Conservation (phyloP, 1,140 invertebrate genomes). For the Drosophila elegans region DNA sequence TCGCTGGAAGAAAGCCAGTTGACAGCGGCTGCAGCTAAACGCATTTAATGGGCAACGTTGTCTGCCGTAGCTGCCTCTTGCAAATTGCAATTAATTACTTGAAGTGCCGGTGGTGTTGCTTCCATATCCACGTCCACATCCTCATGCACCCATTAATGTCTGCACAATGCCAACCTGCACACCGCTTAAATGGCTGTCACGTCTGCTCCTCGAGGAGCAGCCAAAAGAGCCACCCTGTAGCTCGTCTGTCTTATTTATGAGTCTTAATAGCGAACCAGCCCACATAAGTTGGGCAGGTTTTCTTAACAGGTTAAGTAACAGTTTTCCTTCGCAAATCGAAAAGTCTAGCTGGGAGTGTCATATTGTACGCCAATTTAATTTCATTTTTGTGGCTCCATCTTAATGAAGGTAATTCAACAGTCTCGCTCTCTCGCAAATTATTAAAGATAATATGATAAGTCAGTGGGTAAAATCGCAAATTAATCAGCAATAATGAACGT, state of each 20-base stretch:
- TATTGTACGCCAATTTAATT: background rate
- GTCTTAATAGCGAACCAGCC: slow-evolving; percentile 44
- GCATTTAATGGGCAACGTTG: slow-evolving; percentile 55
- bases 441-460: slow-evolving; percentile 27
- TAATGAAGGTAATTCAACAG: slow-evolving; percentile 35
- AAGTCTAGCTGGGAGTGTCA: slow-evolving; percentile 4
- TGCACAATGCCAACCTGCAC: slow-evolving; percentile 24
- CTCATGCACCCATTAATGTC: slow-evolving; percentile 55
- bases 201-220: slow-evolving; percentile 11
- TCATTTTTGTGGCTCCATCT: background rate
- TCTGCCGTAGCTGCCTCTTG: slow-evolving; percentile 53
- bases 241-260: slow-evolving; percentile 51
- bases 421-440: slow-evolving; percentile 2
- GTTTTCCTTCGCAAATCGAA: slow-evolving; percentile 25
- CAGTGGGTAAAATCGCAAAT: slow-evolving; percentile 1
- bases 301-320: slow-evolving; percentile 37
- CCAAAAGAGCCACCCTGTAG: slow-evolving; percentile 13
- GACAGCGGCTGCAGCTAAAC: slow-evolving; percentile 50
- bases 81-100: slow-evolving; percentile 84
- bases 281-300: slow-evolving; percentile 25
- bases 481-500: slow-evolving; percentile 2
- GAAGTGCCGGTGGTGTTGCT: slow-evolving; percentile 65
- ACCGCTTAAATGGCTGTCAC: slow-evolving; percentile 49
- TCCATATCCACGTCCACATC: background rate
- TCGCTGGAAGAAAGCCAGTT: slow-evolving; percentile 1